Evolutionary conservation across 2,113 vertebrate species (phyloP), one percentile per base, ranked within the genome.

Genomic region (Cebus imitator): DNA sequence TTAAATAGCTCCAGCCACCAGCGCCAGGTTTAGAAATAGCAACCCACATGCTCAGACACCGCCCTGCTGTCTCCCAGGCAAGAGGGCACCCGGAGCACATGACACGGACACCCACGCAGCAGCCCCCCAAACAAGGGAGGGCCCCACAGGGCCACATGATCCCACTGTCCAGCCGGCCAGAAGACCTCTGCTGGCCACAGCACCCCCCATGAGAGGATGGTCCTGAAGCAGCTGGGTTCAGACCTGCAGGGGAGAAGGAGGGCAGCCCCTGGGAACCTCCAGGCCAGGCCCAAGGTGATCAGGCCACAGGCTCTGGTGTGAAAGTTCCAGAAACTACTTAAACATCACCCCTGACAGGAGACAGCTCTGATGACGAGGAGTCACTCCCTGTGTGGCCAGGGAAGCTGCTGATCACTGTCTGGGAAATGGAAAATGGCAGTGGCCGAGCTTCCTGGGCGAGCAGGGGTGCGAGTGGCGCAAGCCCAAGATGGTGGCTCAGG

Each of bases 21-120:
- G 0, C 0, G 30, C 45, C 6, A 5, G 40, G 48, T 48, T 72
- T 58, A 72, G 89, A 75, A 93, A 73, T 27, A 64, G 87, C 61
- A 37, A 4, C 64, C 35, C 68, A 27, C 40, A 27, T 37, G 50
- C 57, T 50, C 61, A 43, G 50, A 73, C 6, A 14, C 35, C 61
- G 12, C 50, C 57, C 52, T 0, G 5, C 25, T 2, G 2, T 20
- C 57, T 11, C 13, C 16, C 2, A 16, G 37, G 48, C 18, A 21
- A 61, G 17, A 32, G 30, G 45, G 76, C 2, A 1, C 48, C 78
- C 30, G 35, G 17, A 45, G 75, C 76, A 78, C 20, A 21, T 0
- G 9, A 50, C 27, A 45, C 35, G 5, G 25, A 8, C 1, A 13
- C 23, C 32, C 18, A 1, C 2, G 1, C 5, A 25, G 40, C 82